Evolutionary conservation across 1,140 invertebrate species (phyloP), one percentile per base, ranked within the genome.

Genomic region (Lycorma delicatula): DNA sequence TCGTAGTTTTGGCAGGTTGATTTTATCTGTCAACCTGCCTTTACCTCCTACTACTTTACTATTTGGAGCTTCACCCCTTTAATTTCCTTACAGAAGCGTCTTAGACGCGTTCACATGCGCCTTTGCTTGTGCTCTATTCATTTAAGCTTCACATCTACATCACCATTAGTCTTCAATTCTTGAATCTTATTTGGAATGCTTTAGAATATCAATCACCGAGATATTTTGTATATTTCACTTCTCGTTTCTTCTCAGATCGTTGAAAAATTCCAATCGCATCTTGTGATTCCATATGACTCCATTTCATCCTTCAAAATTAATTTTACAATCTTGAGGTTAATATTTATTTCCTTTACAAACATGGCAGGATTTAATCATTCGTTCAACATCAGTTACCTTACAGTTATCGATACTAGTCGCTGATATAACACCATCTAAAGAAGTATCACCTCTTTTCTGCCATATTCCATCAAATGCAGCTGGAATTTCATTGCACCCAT

Each of bases 381-480:
- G 38, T 5, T 25, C 29, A 12, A 54, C 29, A 58, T 63, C 61
- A 16, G 61, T n/a, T 23, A 58, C 59, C 25, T 60, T 58, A 1
- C 59, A 54, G 1, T 50, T 57, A 28, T 55, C 22, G 9, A 20
- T 44, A 44, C 55, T 54, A 38, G 50, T 60, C 2, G 31, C 51
- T 6, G 54, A 25, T 3, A 60, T 38, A 9, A 63, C 51, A 5
- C 59, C 61, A 26, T 54, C 27, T 2, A 54, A 50, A 12, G 59
- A 61, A 7, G 31, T 41, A 44, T 60, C 50, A 6, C 61, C 59
- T 26, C 61, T 27, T 29, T 56, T 50, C 16, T 56, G 55, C 61
- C 61, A 63, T 16, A 55, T 23, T 25, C 54, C 59, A 56, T 63
- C 61, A 57, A 60, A 51, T 16, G 54, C n/a, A 31, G 28, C 36